A percentile compares a stretch with the other conserved stretches of the same genome.
These are phyloP conservation scores for Echinarachnius parma DNA, from an alignment of 53 echinoderm and acorn worm genomes.

Conservation along the genomic window DNA sequence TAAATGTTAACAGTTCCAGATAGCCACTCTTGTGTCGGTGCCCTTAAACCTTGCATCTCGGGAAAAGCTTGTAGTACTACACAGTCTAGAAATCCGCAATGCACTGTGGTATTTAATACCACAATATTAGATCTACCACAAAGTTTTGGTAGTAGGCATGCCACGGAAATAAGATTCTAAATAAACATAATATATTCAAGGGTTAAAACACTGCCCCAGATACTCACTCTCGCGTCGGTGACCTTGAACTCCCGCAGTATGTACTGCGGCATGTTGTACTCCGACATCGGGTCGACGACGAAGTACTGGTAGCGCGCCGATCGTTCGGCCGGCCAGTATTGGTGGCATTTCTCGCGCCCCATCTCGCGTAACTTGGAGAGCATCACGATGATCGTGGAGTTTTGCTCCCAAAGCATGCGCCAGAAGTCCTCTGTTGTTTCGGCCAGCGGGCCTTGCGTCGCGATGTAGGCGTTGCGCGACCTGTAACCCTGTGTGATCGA, in stretches of 20 bases:
- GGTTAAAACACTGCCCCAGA: background rate
- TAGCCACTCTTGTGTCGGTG: no score
- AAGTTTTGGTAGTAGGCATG: background rate
- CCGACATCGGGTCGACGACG: constrained; percentile 98
- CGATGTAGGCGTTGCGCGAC: constrained; percentile 86
- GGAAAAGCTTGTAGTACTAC: no score
- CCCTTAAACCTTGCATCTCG: no score
- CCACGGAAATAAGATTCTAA: no score
- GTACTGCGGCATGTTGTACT: constrained; percentile 99
- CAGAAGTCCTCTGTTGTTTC: constrained; percentile 99
- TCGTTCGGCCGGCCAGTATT: constrained; percentile 94
- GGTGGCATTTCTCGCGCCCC: constrained; percentile 94
- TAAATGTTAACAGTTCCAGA: no score
- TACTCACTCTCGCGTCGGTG: constrained; percentile 91
- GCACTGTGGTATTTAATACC: background rate
- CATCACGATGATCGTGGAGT: constrained; percentile 98
- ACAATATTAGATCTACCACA: background rate
- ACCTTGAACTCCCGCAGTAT: constrained; percentile 96
- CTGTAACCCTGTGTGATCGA: constrained; percentile 63
- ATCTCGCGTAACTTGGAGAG: constrained; percentile 87
- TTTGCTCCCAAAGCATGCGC: constrained; percentile 99
- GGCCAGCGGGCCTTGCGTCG: constrained; percentile 91
- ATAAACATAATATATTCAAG: background rate
- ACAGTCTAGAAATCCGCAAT: background rate
- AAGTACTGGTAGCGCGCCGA: constrained; percentile 98